A percentile compares a stretch with the other conserved stretches of the same genome.
phyloP scores from a whole-genome alignment of 2,797 vertebrate genomes.

The Chloroceryle inda region DNA sequence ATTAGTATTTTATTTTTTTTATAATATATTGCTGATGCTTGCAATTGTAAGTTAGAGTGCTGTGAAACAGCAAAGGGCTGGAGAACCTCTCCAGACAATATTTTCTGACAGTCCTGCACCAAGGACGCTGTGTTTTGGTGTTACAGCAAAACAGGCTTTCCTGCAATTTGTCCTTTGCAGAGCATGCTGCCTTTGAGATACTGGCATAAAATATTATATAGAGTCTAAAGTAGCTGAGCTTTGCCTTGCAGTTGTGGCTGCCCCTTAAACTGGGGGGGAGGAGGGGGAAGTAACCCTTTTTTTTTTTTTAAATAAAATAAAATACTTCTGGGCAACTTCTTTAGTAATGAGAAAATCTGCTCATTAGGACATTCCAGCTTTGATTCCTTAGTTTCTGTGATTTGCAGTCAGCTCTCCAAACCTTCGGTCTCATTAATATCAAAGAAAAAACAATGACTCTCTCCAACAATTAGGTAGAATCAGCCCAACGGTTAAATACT shows the following conservation, averaged over 20 bases:
- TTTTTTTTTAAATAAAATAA: not conserved
- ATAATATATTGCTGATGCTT: not conserved
- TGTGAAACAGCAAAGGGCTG: not conserved
- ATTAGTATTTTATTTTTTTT: not conserved
- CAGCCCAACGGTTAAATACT: not conserved
- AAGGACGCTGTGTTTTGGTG: not conserved
- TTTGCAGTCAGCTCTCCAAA: not conserved
- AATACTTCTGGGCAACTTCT: not conserved
- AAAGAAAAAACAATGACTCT: not conserved
- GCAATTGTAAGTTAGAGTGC: not conserved
- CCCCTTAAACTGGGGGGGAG: no score
- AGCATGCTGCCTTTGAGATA: not conserved
- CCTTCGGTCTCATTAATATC: not conserved
- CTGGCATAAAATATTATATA: not conserved
- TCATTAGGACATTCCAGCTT: conserved; percentile 14
- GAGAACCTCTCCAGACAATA: not conserved
- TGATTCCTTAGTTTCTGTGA: conserved; percentile 2
- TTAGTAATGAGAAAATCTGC: not conserved
- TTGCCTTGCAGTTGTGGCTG: not conserved
- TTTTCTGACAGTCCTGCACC: not conserved
- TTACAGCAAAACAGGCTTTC: not conserved
- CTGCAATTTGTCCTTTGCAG: not conserved
- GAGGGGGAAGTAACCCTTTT: not conserved
- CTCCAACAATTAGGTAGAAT: not conserved
- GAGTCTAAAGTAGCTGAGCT: not conserved